These are phyloP conservation scores for Hemiscyllium ocellatum DNA, from an alignment of 2,113 vertebrate genomes.

Conservation along the genomic window DNA sequence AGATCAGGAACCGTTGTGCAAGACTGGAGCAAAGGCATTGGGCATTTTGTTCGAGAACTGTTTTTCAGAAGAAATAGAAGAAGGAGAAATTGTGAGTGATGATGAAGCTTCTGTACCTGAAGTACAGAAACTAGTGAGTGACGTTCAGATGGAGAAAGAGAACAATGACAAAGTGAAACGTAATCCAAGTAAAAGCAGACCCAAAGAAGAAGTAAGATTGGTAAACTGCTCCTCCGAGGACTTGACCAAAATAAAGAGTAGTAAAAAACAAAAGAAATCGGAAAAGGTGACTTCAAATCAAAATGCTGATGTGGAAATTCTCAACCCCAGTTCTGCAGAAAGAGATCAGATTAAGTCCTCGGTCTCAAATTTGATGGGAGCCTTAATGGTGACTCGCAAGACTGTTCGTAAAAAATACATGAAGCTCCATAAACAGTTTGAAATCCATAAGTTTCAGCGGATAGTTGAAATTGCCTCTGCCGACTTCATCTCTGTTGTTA, in stretches of 20 bases:
- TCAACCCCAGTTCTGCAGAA: background rate
- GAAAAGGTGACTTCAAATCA: background rate
- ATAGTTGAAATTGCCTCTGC: constrained; percentile 79
- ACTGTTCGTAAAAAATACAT: constrained; percentile 86
- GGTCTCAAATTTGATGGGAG: constrained; percentile 63
- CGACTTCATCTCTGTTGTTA: constrained; percentile 78
- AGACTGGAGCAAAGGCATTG: constrained; percentile 48
- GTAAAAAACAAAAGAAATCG: background rate
- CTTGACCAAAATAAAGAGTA: background rate
- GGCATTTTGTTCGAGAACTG: constrained; percentile 45
- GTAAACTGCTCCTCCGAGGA: background rate
- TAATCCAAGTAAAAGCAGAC: background rate
- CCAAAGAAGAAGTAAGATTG: background rate
- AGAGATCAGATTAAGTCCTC: constrained; percentile 22
- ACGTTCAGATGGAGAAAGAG: background rate
- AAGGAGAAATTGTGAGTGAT: constrained; percentile 87
- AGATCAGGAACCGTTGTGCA: constrained; percentile 72
- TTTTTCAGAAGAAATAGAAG: constrained; percentile 73
- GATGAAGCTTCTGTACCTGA: constrained; percentile 50
- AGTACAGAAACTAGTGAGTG: constrained; percentile 37
- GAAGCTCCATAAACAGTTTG: constrained; percentile 88
- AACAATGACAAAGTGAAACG: background rate
- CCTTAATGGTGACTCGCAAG: constrained; percentile 67
- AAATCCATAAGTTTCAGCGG: constrained; percentile 75
- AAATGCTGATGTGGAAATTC: background rate